These are phyloP conservation scores for Himalopsyche anomala DNA, from an alignment of 2,888 invertebrate genomes.

Conservation along the genomic window DNA sequence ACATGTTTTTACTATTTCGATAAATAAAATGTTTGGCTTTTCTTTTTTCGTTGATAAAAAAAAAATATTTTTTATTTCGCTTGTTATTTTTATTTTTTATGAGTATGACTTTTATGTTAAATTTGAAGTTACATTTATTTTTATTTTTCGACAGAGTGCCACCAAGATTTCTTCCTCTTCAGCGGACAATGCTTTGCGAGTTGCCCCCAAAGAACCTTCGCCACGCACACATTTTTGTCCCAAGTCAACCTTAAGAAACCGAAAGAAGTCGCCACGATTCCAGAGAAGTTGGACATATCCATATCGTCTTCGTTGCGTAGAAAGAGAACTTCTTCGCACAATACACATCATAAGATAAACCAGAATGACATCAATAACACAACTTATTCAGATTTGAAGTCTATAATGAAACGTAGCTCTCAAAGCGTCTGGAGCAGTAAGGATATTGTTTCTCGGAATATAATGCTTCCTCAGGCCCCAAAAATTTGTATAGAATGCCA, in stretches of 20 bases:
- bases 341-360: constrained; percentile 67
- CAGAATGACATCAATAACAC: constrained; percentile 66
- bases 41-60: neutral
- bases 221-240: constrained; percentile 72
- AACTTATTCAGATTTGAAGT: constrained; percentile 68
- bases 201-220: constrained; percentile 78
- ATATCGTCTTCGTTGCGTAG: constrained; percentile 48
- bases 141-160: constrained; percentile 80
- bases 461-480: constrained; percentile 68
- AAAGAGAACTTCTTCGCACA: constrained; percentile 29
- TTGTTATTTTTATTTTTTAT: neutral
- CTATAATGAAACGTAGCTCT: constrained; percentile 69
- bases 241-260: constrained; percentile 66
- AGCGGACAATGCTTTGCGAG: constrained; percentile 78
- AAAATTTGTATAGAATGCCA: constrained; percentile 82
- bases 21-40: constrained; percentile 13
- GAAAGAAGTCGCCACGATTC: constrained; percentile 66
- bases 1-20: neutral
- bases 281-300: constrained; percentile 65
- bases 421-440: constrained; percentile 67
- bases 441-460: constrained; percentile 67
- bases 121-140: constrained; percentile 59
- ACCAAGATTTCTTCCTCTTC: constrained; percentile 78
- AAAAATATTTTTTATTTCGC: constrained; percentile 1
- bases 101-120: neutral